Base-by-base conservation (phyloP, 2,797 vertebrate genomes). In the Myripristis murdjan region DNA sequence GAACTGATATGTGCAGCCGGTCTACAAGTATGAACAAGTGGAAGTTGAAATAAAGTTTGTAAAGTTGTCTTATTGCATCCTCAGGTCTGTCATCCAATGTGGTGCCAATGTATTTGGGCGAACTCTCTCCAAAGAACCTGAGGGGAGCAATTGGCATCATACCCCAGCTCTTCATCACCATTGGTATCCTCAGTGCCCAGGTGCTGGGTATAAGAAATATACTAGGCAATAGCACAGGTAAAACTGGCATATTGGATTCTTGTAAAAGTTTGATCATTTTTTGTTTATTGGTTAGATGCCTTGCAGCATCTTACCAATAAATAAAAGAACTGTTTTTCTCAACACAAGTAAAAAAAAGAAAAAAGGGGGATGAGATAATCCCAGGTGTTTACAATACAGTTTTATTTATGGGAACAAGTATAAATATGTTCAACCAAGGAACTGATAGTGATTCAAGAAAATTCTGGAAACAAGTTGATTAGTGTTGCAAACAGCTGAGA, bases 91-190 rank as follows among this genome's bases (percentile, higher is more conserved):
- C 97, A 1, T 98, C 97, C 84, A 99, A 91, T 0, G 97, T 98
- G 58, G 97, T 99, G 58, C 97, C 97, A 6, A 99, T 99, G 97
- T 99, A 98, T 89, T 81, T 99, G 39, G 97, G 97, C 28, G 98
- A 99, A 74, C 87, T 98, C 48, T 87, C 98, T 33, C 97, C 98
- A 0, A 97, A 92, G 85, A 98, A 97, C 83, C 89, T 98, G 70
- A 88, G 97, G 78, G 98, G 98, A 44, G 97, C 95, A 0, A 58
- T 97, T 0, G 95, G 97, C 22, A 91, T 99, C 23, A 22, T 97
- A 0, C 96, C 97, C 0, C 89, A 99, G 92, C 95, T 99, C 18
- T 97, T 99, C 89, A 97, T 99, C 93, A 98, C 96, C 0, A 0
- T 97, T 0, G 98, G 98, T 4, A 99, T 99, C 90, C 94, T 99